phyloP scores from a whole-genome alignment of 1,140 invertebrate genomes.

The Bactericera cockerelli region DNA sequence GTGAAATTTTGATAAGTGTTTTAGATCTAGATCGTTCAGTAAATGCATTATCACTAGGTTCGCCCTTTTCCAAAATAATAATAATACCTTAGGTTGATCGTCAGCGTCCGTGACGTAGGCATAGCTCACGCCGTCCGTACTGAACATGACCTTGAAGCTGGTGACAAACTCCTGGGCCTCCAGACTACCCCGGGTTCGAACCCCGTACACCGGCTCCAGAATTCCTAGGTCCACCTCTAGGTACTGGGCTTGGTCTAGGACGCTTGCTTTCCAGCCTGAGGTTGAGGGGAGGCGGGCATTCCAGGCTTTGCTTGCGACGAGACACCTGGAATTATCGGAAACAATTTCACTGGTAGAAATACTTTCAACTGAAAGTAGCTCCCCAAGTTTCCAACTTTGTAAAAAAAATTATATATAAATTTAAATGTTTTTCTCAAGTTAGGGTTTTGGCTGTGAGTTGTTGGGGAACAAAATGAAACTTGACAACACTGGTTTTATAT shows the following conservation, averaged over 20 bases:
- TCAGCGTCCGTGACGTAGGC: constrained; percentile 33
- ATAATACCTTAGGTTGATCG: constrained; percentile 20
- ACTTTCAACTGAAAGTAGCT: too few relatives aligned
- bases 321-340: background rate
- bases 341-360: too few relatives aligned
- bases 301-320: background rate
- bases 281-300: background rate
- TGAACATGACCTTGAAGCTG: constrained; percentile 53
- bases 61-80: too few relatives aligned
- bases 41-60: too few relatives aligned
- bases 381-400: too few relatives aligned
- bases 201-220: constrained; percentile 50
- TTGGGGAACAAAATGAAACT: too few relatives aligned
- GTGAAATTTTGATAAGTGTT: too few relatives aligned
- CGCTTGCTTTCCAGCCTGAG: constrained; percentile 41
- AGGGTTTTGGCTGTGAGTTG: too few relatives aligned
- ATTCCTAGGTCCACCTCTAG: constrained; percentile 49
- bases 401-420: too few relatives aligned
- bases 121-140: constrained; percentile 41
- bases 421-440: too few relatives aligned
- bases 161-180: constrained; percentile 52
- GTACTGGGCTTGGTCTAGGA: constrained; percentile 40
- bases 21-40: too few relatives aligned
- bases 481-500: too few relatives aligned
- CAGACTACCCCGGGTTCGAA: constrained; percentile 48